Evolutionary conservation across 1,140 invertebrate species (phyloP).

Genomic region (Drosophila sp.): DNA sequence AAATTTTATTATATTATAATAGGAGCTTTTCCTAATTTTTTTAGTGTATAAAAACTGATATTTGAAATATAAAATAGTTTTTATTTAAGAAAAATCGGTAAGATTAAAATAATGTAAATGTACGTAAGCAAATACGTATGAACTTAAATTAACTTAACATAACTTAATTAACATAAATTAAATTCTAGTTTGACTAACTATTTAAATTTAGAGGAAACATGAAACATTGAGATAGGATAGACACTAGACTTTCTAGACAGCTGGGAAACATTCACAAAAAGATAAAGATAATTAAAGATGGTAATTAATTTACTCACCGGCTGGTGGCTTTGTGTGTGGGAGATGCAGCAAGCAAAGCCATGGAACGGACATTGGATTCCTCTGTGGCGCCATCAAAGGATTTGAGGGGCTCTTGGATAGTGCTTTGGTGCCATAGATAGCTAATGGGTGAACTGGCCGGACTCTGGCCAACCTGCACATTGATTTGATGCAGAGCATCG

Average conservation of each 20-base stretch:
- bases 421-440: conserved; percentile 85
- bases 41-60: no score
- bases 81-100: no score
- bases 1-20: no score
- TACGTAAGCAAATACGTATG: no score
- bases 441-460: conserved; percentile 85
- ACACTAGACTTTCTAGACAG: neutral
- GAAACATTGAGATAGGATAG: neutral
- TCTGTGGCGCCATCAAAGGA: conserved; percentile 41
- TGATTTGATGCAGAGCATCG: conserved; percentile 55
- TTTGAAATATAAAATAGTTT: no score
- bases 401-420: conserved; percentile 83
- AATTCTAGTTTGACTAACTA: no score
- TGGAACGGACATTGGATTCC: conserved; percentile 44
- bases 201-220: no score
- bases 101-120: no score
- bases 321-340: conserved; percentile 63
- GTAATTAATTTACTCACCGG: conserved; percentile 65
- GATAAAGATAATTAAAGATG: conserved; percentile 11
- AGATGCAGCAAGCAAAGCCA: conserved; percentile 53
- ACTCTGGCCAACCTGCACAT: conserved; percentile 61
- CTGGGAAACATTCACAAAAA: conserved; percentile 19
- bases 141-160: no score
- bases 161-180: no score
- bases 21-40: no score